Evolutionary conservation across 2,797 vertebrate species (phyloP).

Genomic region (Knipowitschia caucasica): DNA sequence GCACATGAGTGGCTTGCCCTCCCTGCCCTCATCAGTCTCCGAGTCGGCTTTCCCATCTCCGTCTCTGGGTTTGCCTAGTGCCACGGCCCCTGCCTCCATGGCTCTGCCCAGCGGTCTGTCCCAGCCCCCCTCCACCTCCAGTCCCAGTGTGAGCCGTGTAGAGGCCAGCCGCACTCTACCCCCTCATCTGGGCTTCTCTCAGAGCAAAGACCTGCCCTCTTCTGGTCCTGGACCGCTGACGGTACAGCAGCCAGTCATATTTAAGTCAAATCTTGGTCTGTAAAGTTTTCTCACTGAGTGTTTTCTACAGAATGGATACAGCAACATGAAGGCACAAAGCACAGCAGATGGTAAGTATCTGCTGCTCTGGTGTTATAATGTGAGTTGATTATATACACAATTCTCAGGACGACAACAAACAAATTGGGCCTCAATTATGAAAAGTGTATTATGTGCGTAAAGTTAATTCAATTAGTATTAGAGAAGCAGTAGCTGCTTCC

Average conservation of each 20-base stretch:
- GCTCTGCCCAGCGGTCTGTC: conserved; percentile 67
- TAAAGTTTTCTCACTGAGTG: not conserved
- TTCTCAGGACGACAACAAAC: too few species aligned
- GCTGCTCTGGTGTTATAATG: conserved; percentile 10
- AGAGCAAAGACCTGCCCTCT: conserved; percentile 72
- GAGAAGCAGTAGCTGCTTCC: too few species aligned
- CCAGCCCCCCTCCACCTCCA: conserved; percentile 57
- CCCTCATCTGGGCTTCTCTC: conserved; percentile 69
- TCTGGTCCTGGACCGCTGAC: conserved; percentile 66
- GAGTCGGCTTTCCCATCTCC: conserved; percentile 84
- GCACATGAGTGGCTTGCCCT: conserved; percentile 83
- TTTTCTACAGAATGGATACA: conserved; percentile 86
- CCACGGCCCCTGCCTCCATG: conserved; percentile 74
- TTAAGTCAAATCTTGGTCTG: not conserved
- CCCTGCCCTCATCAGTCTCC: conserved; percentile 77
- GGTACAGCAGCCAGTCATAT: conserved; percentile 65
- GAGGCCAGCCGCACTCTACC: conserved; percentile 72
- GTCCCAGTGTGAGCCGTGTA: conserved; percentile 67
- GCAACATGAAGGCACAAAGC: conserved; percentile 77
- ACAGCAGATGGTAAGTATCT: conserved; percentile 85
- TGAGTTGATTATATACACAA: not conserved
- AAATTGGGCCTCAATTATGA: too few species aligned
- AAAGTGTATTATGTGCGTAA: too few species aligned
- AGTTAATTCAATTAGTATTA: too few species aligned
- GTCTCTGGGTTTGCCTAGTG: conserved; percentile 80